These are phyloP conservation scores for Limnephilus marmoratus DNA, from an alignment of 2,888 invertebrate species.

Conservation along the genomic window DNA sequence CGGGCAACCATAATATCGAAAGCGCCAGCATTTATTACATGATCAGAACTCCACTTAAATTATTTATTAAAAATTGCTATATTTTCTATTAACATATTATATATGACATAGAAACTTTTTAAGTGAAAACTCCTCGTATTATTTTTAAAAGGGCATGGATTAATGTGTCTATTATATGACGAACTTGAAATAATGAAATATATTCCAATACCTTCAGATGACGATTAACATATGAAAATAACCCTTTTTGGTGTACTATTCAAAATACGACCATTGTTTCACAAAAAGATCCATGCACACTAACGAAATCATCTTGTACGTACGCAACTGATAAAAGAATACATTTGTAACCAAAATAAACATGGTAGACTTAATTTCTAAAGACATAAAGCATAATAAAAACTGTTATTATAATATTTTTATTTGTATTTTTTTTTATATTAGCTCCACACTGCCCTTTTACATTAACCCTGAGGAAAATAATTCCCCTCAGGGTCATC, in stretches of 20 bases:
- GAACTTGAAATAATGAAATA: neutral
- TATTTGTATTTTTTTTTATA: neutral
- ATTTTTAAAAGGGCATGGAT: neutral
- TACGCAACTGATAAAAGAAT: neutral
- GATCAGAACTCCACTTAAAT: conserved; percentile 67
- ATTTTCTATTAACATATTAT: neutral
- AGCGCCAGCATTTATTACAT: conserved; percentile 87
- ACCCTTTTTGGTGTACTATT: neutral
- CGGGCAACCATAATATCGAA: conserved; percentile 82
- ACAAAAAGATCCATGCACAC: neutral
- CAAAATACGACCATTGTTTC: neutral
- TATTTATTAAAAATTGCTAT: neutral
- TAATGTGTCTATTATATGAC: neutral
- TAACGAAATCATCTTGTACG: neutral
- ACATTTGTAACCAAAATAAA: neutral
- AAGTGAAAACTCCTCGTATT: neutral
- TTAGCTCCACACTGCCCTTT: too few species aligned
- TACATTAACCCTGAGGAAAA: too few species aligned
- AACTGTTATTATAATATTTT: neutral
- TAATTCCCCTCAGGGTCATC: too few species aligned
- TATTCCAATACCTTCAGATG: neutral
- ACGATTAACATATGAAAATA: neutral
- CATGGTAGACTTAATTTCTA: neutral
- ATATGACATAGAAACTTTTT: neutral
- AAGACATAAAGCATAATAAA: neutral